phyloP scores from a whole-genome alignment of 2,797 vertebrate genomes.

The Rhodeus uyekii region DNA sequence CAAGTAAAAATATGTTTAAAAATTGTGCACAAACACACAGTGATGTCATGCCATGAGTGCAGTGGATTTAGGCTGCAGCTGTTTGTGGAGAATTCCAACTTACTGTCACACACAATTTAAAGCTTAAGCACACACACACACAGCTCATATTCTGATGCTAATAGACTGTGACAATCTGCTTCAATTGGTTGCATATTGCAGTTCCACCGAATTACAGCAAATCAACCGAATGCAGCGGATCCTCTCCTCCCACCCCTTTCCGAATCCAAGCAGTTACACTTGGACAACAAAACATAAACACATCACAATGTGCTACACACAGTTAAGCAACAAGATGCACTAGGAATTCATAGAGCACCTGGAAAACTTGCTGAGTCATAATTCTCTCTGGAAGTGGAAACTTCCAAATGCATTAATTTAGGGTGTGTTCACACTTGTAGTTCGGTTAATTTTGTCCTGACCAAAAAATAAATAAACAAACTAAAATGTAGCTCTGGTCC shows the following conservation, averaged over 20 bases:
- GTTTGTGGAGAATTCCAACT: conserved; percentile 73
- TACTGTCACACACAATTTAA: conserved; percentile 81
- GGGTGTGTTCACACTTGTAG: no score
- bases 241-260: not conserved
- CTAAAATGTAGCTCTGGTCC: no score
- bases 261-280: conserved; percentile 21
- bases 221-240: conserved; percentile 37
- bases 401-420: not conserved
- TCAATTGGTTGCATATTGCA: conserved; percentile 80
- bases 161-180: conserved; percentile 82
- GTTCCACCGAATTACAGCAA: conserved; percentile 79
- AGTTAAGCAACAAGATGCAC: not conserved
- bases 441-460: no score
- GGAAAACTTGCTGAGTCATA: not conserved
- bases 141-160: conserved; percentile 77
- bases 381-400: not conserved
- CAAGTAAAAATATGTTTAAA: not conserved
- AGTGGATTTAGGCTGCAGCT: conserved; percentile 51
- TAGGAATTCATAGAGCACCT: not conserved
- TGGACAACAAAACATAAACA: conserved; percentile 8
- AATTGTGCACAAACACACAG: not conserved
- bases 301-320: not conserved
- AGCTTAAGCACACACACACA: conserved; percentile 80
- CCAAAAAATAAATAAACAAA: no score
- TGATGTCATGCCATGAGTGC: conserved; percentile 78